A percentile compares a stretch with the other conserved stretches of the same genome.
Evolutionary conservation across 2,113 vertebrate genomes (phyloP).

Genomic region (Sinocyclocheilus grahami): DNA sequence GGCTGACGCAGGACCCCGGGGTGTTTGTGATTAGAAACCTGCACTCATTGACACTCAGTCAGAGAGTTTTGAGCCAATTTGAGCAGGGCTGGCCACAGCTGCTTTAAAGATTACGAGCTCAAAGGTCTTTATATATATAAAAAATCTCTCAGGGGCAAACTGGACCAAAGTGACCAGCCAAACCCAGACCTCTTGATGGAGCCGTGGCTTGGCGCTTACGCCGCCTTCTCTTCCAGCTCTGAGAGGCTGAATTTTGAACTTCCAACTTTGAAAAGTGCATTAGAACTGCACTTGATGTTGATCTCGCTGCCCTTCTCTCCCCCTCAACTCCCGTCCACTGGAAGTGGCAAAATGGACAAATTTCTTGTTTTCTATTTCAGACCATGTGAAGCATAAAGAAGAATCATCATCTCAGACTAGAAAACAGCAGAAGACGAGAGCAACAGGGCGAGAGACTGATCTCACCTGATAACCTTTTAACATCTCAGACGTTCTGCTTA

Average conservation of each 20-base stretch:
- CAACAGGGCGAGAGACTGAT: not conserved
- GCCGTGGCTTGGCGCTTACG: not conserved
- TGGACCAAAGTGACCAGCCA: not conserved
- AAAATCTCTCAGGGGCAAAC: not conserved
- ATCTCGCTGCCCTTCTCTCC: not conserved
- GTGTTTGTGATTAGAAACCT: not conserved
- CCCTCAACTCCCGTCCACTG: not conserved
- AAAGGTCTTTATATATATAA: no score
- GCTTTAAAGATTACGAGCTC: not conserved
- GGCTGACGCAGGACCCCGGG: not conserved
- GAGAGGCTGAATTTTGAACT: not conserved
- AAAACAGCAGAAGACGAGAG: not conserved
- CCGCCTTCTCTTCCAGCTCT: not conserved
- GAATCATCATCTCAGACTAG: not conserved
- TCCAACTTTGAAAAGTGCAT: slow-evolving; percentile 14
- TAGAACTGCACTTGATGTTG: not conserved
- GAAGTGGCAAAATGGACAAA: not conserved
- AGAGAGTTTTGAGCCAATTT: not conserved
- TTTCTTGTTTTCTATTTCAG: not conserved
- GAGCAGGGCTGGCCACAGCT: not conserved
- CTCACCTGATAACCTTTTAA: slow-evolving; percentile 20
- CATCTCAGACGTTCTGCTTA: not conserved
- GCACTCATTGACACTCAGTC: not conserved
- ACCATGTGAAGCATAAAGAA: not conserved
- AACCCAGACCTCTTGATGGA: not conserved